Evolutionary conservation across 2,797 vertebrate genomes (phyloP), one percentile per base, ranked within the genome.

Genomic region (Stomatorhinus walkeri): DNA sequence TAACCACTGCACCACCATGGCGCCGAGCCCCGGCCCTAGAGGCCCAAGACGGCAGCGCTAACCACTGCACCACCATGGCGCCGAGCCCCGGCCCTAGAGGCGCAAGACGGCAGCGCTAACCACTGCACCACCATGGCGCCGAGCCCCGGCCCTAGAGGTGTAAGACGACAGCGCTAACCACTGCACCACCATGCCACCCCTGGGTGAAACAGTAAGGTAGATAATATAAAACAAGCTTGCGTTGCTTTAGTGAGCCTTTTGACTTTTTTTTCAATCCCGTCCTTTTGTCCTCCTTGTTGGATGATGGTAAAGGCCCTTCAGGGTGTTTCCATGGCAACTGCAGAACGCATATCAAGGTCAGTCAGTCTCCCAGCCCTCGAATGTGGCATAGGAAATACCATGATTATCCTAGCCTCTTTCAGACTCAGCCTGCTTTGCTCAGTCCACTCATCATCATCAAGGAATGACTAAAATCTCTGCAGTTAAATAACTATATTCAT

Each of bases 281-380:
- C 24, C 9, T 64, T 10, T 10, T 94, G 91, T 92, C 90, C 87
- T 88, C 92, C 91, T 93, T 91, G 46, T 93, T 94, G 93, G 95
- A 94, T 94, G 94, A 95, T 61, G 56, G 95, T 94, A 93, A 90
- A 83, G 94, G 93, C 94, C 94, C 72, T 90, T 93, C 94, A 92
- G 90, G 90, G 90, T 92, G 97, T 98, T 98, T 94, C 97, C 96
- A 97, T 97, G 96, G 96, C 95, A 96, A 98, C 96, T 76, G 89
- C 14, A 89, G 93, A 92, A 90, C 91, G 93, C 94, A 93, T 94
- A 96, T 95, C 95, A 96, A 97, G 97, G 97, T 98, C 95, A 94
- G 91, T 91, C 90, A 91, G 93, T 93, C 92, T 92, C 91, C 92
- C 92, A 91, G 92, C 92, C 92, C 90, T 91, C 92, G 93, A 93